Evolutionary conservation across 2,797 vertebrate genomes (phyloP), one percentile per base, ranked within the genome.

Genomic region (Esox masquinongy): DNA sequence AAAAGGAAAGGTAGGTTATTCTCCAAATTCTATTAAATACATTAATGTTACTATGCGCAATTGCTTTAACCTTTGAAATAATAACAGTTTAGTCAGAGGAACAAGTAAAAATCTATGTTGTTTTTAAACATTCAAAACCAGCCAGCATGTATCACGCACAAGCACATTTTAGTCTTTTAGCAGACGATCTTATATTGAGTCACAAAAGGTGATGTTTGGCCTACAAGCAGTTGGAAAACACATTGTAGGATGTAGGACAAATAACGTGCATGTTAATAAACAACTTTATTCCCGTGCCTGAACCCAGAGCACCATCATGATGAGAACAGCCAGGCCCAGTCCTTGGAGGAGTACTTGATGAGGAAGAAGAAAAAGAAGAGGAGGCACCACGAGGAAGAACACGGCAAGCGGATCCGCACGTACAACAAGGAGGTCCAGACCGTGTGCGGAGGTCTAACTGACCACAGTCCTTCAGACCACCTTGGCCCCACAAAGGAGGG

Each of bases 351-450:
- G 24, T 96, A 96, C 80, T 93, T 97, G 80, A 85, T 95, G 84
- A 97, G 95, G 88, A 97, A 97, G 91, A 97, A 95, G 83, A 97
- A 97, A 90, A 99, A 97, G 93, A 99, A 97, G 94, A 96, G 95
- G 94, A 95, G 95, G 93, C 95, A 97, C 68, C 93, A 94, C 12
- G 96, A 98, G 85, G 97, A 97, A 0, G 90, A 97, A 82, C 93
- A 94, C 19, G 90, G 92, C 24, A 96, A 95, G 83, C 95, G 95
- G 68, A 89, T 96, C 83, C 77, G 85, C 88, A 85, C 94, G 91
- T 96, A 96, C 89, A 96, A 95, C 91, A 98, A 97, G 76, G 96
- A 97, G 67, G 96, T 98, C 66, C 97, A 99, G 91, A 99, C 97
- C 0, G 88, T 95, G 26, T 96, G 95, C 26, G 90, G 94, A 1